Evolutionary conservation across 2,888 invertebrate species (phyloP).

Genomic region (Lomographa bimaculata): DNA sequence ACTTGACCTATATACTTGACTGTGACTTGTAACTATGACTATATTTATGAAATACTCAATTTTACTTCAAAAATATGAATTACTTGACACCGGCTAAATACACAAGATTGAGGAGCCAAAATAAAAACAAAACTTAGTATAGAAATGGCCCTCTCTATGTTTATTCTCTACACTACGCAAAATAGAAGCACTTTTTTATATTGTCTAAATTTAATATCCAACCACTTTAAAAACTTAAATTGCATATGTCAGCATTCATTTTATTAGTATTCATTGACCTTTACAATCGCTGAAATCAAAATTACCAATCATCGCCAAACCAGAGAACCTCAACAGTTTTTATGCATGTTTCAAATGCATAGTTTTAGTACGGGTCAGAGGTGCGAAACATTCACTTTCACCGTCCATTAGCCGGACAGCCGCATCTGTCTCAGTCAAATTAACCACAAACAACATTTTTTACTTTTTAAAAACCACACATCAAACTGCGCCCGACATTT

Average conservation of each 20-base stretch:
- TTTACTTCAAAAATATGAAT: too few relatives aligned
- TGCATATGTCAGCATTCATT: constrained; percentile 10
- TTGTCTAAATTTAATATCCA: too few relatives aligned
- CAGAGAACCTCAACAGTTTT: constrained; percentile 15
- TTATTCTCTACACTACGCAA: too few relatives aligned
- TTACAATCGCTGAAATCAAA: constrained; percentile 11
- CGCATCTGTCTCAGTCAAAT: constrained; percentile 69
- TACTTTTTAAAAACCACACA: constrained; percentile 48
- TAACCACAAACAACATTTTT: constrained; percentile 64
- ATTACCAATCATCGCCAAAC: constrained; percentile 10
- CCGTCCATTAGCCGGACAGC: constrained; percentile 63
- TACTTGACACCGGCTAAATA: too few relatives aligned
- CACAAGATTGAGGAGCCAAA: too few relatives aligned
- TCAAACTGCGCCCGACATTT: constrained; percentile 25
- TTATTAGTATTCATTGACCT: constrained; percentile 19
- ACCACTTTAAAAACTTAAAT: too few relatives aligned
- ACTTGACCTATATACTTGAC: too few relatives aligned
- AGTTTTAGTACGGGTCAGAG: constrained; percentile 53
- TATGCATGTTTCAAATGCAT: constrained; percentile 22
- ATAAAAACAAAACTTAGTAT: too few relatives aligned
- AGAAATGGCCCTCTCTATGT: too few relatives aligned
- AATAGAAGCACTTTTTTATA: too few relatives aligned
- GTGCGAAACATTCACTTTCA: constrained; percentile 71
- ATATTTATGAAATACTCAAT: too few relatives aligned
- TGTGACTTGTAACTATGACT: too few relatives aligned